A percentile compares a stretch with the other conserved stretches of the same genome.
These are phyloP conservation scores for Petrophora chlorosata DNA, from an alignment of 2,888 invertebrate genomes.

Conservation along the genomic window DNA sequence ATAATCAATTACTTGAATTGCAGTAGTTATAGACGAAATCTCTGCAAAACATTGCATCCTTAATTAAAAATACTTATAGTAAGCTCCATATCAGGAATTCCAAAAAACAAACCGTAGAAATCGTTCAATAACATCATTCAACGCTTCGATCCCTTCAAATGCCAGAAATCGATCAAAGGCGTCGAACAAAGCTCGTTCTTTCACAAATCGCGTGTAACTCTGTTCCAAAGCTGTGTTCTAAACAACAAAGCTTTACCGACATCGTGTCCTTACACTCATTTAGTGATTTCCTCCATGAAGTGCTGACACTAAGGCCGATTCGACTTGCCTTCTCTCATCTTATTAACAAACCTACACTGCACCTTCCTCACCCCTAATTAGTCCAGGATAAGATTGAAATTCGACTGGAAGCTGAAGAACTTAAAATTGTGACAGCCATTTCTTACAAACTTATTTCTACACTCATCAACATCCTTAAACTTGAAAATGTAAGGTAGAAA, in stretches of 20 bases:
- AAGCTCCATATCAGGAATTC: neutral
- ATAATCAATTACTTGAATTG: too few relatives aligned
- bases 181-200: slow-evolving; percentile 19
- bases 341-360: slow-evolving; percentile 45
- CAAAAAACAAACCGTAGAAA: slow-evolving; percentile 8
- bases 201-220: slow-evolving; percentile 60
- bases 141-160: slow-evolving; percentile 25
- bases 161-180: slow-evolving; percentile 29
- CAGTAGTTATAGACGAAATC: too few relatives aligned
- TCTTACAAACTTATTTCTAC: slow-evolving; percentile 5
- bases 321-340: slow-evolving; percentile 68
- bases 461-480: neutral
- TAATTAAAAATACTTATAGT: too few relatives aligned
- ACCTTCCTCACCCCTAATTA: slow-evolving; percentile 25
- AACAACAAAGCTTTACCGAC: slow-evolving; percentile 59
- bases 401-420: slow-evolving; percentile 15
- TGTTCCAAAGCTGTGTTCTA: slow-evolving; percentile 50
- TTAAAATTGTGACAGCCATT: neutral
- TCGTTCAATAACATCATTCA: slow-evolving; percentile 1
- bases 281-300: slow-evolving; percentile 65
- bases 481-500: slow-evolving; percentile 5
- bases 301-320: slow-evolving; percentile 80
- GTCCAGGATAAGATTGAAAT: slow-evolving; percentile 40
- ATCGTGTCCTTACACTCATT: slow-evolving; percentile 55
- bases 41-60: too few relatives aligned